Evolutionary conservation across 2,797 vertebrate species (phyloP).

Genomic region (Syngnathus acus): DNA sequence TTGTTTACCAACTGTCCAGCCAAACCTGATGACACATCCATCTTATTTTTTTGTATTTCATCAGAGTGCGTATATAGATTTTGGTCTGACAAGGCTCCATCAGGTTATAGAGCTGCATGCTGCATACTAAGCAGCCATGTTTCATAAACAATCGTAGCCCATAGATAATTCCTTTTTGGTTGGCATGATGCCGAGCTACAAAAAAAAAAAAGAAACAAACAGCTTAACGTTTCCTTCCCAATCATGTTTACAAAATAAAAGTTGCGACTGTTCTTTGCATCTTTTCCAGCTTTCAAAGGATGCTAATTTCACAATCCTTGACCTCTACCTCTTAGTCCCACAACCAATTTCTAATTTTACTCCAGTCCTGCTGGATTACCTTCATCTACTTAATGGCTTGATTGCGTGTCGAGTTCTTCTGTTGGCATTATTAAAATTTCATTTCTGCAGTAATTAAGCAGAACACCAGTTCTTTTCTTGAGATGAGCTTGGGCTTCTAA

Average conservation of each 20-base stretch:
- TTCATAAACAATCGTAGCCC: neutral
- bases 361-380: constrained; percentile 59
- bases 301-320: constrained; percentile 2
- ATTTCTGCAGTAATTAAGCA: constrained; percentile 66
- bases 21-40: neutral
- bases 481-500: constrained; percentile 49
- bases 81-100: neutral
- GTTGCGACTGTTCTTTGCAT: neutral
- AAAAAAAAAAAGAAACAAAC: neutral
- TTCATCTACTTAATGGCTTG: constrained; percentile 63
- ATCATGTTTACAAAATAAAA: neutral
- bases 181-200: neutral
- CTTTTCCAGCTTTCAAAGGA: neutral
- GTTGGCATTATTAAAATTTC: constrained; percentile 67
- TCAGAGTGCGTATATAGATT: neutral
- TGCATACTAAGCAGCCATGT: neutral
- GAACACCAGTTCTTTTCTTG: constrained; percentile 58
- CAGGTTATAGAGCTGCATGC: neutral
- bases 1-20: neutral
- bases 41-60: neutral
- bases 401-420: constrained; percentile 60
- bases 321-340: constrained; percentile 23
- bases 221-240: neutral
- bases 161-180: neutral
- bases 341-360: constrained; percentile 53